phyloP scores from a whole-genome alignment of 2,888 invertebrate genomes.

The Allolobophora icterica region DNA sequence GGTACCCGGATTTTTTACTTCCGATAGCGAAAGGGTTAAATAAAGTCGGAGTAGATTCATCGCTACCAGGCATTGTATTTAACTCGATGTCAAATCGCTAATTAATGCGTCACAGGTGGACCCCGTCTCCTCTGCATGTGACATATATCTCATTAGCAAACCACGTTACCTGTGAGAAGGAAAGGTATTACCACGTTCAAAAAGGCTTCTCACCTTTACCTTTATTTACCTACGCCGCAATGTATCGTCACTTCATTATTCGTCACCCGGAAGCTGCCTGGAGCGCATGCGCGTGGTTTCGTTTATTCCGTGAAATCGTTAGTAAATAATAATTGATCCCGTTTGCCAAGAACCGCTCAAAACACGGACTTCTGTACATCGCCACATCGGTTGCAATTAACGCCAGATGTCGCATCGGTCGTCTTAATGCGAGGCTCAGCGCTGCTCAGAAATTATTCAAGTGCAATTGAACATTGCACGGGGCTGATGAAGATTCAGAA shows the following conservation, averaged over 20 bases:
- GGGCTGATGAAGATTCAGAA: not conserved
- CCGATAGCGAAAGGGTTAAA: too few relatives aligned
- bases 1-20: too few relatives aligned
- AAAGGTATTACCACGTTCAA: not conserved
- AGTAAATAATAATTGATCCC: not conserved
- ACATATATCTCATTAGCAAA: too few relatives aligned
- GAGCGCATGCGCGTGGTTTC: not conserved
- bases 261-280: not conserved
- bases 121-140: too few relatives aligned
- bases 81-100: too few relatives aligned
- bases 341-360: not conserved
- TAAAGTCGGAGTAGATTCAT: too few relatives aligned
- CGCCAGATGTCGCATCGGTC: not conserved
- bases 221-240: not conserved
- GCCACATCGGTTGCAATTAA: too few relatives aligned
- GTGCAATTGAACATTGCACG: not conserved
- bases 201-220: not conserved
- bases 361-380: not conserved
- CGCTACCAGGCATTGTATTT: too few relatives aligned
- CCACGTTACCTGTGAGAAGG: not conserved
- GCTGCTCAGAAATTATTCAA: not conserved
- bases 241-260: not conserved
- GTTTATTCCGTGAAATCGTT: not conserved
- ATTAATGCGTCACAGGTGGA: too few relatives aligned
- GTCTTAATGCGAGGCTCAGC: not conserved